Percentiles rank a stretch among this genome's conserved stretches.
These are phyloP conservation scores for Ophioderma brevispina DNA, from an alignment of 35 echinoderm and acorn worm species.

Conservation along the genomic window DNA sequence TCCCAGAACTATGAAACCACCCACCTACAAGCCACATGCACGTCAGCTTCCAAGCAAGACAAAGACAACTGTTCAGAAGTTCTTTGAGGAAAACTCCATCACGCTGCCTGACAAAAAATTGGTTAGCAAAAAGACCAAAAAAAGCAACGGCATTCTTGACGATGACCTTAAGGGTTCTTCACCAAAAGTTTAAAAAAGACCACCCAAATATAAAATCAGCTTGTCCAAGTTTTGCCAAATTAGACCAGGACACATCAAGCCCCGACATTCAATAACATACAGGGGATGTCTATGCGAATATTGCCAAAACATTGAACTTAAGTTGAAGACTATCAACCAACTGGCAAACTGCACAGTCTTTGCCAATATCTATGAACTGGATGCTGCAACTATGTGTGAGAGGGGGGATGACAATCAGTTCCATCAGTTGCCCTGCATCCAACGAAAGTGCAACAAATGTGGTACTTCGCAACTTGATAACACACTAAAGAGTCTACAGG, in stretches of 20 bases:
- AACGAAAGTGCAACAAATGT: constrained; percentile 37
- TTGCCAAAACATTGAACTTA: constrained; percentile 40
- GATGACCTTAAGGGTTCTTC: neutral
- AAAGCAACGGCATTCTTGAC: constrained; percentile 22
- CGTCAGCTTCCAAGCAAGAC: neutral
- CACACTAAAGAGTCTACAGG: neutral
- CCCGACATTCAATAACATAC: constrained; percentile 27
- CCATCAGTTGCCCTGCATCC: constrained; percentile 19
- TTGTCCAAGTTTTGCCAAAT: neutral
- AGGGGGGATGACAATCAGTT: constrained; percentile 5
- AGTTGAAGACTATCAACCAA: constrained; percentile 29
- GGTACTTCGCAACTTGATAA: neutral
- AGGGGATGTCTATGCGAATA: constrained; percentile 57
- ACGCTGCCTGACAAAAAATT: constrained; percentile 37
- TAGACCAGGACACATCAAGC: constrained; percentile 22
- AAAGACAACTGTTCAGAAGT: neutral
- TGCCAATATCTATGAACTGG: neutral
- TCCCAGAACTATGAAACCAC: neutral
- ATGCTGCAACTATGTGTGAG: constrained; percentile 19
- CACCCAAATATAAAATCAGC: neutral
- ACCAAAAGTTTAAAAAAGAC: neutral
- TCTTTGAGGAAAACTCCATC: constrained; percentile 15
- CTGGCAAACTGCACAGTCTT: constrained; percentile 21
- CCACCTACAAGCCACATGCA: neutral
- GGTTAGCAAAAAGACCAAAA: constrained; percentile 21